These are phyloP conservation scores for Vulpes vulpes DNA, from an alignment of 2,113 vertebrate species.

Conservation along the genomic window DNA sequence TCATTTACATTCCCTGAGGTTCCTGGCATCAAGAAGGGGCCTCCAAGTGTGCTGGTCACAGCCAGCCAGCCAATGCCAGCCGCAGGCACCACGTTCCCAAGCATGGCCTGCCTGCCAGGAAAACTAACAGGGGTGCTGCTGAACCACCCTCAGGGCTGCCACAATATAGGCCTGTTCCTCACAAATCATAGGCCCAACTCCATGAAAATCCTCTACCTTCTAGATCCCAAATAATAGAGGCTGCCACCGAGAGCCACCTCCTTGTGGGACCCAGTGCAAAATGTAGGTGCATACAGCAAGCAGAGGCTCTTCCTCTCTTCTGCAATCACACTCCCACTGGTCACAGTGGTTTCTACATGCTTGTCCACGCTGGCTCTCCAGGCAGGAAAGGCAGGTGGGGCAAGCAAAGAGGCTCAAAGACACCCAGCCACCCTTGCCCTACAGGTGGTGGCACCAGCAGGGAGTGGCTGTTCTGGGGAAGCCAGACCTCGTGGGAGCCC, in stretches of 20 bases:
- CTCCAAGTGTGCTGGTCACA: background rate
- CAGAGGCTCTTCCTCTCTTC: background rate
- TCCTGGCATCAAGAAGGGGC: too few relatives aligned
- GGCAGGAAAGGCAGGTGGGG: background rate
- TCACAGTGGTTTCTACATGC: too few relatives aligned
- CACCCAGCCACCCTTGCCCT: background rate
- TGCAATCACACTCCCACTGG: rapidly evolving
- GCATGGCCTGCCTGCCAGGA: background rate
- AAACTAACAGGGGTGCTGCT: background rate
- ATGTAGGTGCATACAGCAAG: background rate
- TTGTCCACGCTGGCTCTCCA: too few relatives aligned
- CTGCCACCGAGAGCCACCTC: background rate
- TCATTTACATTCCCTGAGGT: background rate
- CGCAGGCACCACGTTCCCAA: background rate
- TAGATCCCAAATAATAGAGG: background rate
- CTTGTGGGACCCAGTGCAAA: background rate
- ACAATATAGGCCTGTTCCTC: background rate
- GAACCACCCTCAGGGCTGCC: rapidly evolving
- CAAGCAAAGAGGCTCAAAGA: rapidly evolving
- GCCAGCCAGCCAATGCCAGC: background rate
- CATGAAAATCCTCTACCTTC: background rate
- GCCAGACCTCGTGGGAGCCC: background rate
- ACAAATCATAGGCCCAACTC: background rate
- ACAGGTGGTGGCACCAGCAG: background rate
- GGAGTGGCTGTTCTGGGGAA: background rate